phyloP scores from a whole-genome alignment of 2,888 invertebrate genomes.

The Acholoe squamosa region DNA sequence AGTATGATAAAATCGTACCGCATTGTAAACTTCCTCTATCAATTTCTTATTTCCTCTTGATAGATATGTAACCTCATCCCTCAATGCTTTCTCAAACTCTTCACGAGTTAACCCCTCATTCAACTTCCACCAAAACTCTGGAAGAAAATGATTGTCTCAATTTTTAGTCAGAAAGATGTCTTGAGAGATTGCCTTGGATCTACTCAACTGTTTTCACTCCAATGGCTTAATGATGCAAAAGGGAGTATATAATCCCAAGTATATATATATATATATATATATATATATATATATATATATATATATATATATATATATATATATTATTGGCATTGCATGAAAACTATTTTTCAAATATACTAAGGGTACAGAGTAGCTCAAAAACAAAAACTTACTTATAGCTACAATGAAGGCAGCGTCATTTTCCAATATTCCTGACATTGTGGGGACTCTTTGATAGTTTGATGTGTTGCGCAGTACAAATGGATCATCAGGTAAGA shows the following conservation, averaged over 20 bases:
- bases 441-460: slow-evolving; percentile 54
- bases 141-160: not conserved
- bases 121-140: not conserved
- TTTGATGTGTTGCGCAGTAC: slow-evolving; percentile 60
- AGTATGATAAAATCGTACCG: not conserved
- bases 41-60: not conserved
- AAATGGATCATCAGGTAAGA: slow-evolving; percentile 67
- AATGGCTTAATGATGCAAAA: no score
- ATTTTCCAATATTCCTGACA: slow-evolving; percentile 60
- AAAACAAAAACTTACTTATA: not conserved
- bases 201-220: no score
- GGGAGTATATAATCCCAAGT: no score
- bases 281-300: no score
- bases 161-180: no score
- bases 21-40: not conserved
- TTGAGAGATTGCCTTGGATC: no score
- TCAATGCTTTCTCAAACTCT: not conserved
- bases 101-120: not conserved
- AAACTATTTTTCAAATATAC: no score
- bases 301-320: no score
- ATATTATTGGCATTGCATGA: no score
- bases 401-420: not conserved
- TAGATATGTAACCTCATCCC: not conserved
- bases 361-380: no score
- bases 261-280: no score